A percentile compares a stretch with the other conserved stretches of the same genome.
These are phyloP conservation scores for Acronicta aceris DNA, from an alignment of 2,888 invertebrate species.

Conservation along the genomic window DNA sequence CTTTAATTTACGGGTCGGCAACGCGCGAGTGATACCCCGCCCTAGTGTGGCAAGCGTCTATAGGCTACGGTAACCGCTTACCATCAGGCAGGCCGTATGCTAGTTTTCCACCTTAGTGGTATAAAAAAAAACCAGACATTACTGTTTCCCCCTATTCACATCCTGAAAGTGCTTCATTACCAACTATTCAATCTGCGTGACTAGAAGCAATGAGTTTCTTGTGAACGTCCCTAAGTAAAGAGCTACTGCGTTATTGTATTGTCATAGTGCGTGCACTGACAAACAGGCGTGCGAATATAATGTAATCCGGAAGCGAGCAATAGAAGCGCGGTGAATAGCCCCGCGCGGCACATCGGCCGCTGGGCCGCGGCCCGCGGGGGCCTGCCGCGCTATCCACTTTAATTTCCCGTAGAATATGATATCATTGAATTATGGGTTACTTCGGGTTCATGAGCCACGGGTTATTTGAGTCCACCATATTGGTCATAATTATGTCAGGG, in stretches of 20 bases:
- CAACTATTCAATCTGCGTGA: too few species aligned
- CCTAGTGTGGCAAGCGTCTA: too few species aligned
- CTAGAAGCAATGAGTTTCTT: neutral
- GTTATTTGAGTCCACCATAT: constrained; percentile 8
- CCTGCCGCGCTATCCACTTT: constrained; percentile 17
- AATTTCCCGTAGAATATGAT: constrained; percentile 41
- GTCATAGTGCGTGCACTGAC: constrained; percentile 20
- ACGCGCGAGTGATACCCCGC: too few species aligned
- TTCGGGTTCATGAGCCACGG: constrained; percentile 1
- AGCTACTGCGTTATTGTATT: neutral
- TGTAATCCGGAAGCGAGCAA: constrained; percentile 51
- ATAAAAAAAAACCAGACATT: too few species aligned
- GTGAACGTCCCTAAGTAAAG: neutral
- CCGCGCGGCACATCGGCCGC: constrained; percentile 11
- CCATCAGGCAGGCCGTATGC: too few species aligned
- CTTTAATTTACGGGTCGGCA: too few species aligned
- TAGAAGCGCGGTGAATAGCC: constrained; percentile 42
- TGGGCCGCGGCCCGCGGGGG: constrained; percentile 7
- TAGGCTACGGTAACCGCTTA: too few species aligned
- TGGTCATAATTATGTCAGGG: constrained; percentile 1
- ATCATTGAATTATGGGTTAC: constrained; percentile 2
- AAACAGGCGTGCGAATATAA: constrained; percentile 41
- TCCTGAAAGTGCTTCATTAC: too few species aligned
- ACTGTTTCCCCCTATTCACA: too few species aligned
- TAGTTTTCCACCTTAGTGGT: too few species aligned